A percentile compares a stretch with the other conserved stretches of the same genome.
Evolutionary conservation across 1,140 invertebrate species (phyloP).

Genomic region (Leucophenga varia): DNA sequence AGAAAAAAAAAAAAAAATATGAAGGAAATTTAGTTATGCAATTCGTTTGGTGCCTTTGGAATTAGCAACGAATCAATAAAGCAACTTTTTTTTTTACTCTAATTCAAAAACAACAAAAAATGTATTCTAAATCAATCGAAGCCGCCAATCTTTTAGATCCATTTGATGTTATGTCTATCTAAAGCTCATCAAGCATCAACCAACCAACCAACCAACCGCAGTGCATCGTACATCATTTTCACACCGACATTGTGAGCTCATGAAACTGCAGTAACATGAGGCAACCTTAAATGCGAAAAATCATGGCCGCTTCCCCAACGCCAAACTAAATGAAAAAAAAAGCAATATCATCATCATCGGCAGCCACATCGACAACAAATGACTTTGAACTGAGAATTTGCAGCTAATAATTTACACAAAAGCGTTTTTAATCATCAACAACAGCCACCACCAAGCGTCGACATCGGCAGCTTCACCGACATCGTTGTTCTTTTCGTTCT

Average conservation of each 20-base stretch:
- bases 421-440: conserved; percentile 47
- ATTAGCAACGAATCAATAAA: too few relatives aligned
- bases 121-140: too few relatives aligned
- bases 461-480: conserved; percentile 21
- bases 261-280: conserved; percentile 27
- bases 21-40: conserved; percentile 44
- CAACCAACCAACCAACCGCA: conserved; percentile 38
- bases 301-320: conserved; percentile 25
- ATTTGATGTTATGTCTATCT: too few relatives aligned
- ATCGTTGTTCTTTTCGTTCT: too few relatives aligned
- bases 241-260: conserved; percentile 39
- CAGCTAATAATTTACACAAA: conserved; percentile 53
- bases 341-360: conserved; percentile 17
- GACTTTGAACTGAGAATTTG: conserved; percentile 46
- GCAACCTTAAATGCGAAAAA: conserved; percentile 49
- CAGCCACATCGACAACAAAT: conserved; percentile 28
- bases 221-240: conserved; percentile 50
- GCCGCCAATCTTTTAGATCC: too few relatives aligned
- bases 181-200: background rate
- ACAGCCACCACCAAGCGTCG: conserved; percentile 8
- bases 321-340: conserved; percentile 24
- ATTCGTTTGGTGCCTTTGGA: too few relatives aligned
- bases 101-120: background rate
- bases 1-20: too few relatives aligned
- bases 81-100: too few relatives aligned